Evolutionary conservation across 2,797 vertebrate species (phyloP).

Genomic region (Falco peregrinus): DNA sequence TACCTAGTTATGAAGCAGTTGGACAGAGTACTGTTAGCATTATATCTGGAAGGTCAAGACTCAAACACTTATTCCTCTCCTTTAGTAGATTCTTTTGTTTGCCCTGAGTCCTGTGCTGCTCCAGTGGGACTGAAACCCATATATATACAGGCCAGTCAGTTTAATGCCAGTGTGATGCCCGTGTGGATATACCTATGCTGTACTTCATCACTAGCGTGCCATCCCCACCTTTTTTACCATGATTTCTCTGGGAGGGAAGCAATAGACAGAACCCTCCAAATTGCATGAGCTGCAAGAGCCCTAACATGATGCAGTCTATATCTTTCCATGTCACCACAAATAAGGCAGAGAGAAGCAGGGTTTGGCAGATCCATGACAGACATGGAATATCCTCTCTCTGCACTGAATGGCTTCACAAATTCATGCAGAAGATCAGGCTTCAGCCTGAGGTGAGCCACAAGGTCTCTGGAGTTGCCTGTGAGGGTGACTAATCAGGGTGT

Average conservation of each 20-base stretch:
- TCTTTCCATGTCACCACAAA: neutral
- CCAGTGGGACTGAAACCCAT: neutral
- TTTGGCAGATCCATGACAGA: neutral
- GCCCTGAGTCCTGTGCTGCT: neutral
- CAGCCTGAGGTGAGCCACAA: neutral
- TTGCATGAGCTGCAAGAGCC: neutral
- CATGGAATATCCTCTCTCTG: neutral
- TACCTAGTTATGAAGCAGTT: neutral
- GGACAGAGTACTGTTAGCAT: neutral
- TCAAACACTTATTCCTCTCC: neutral
- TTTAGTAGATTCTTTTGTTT: neutral
- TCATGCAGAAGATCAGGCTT: neutral
- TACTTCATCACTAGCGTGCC: neutral
- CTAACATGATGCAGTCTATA: neutral
- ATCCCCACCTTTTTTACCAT: neutral
- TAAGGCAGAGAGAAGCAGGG: neutral
- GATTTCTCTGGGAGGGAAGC: neutral
- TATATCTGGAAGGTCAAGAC: neutral
- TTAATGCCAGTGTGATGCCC: neutral
- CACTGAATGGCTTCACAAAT: neutral
- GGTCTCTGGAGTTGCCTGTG: neutral
- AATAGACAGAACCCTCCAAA: neutral
- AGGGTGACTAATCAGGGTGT: neutral
- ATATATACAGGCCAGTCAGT: neutral
- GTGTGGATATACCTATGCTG: neutral